Evolutionary conservation across 2,797 vertebrate species (phyloP), one percentile per base, ranked within the genome.

Genomic region (Propithecus perrieri): DNA sequence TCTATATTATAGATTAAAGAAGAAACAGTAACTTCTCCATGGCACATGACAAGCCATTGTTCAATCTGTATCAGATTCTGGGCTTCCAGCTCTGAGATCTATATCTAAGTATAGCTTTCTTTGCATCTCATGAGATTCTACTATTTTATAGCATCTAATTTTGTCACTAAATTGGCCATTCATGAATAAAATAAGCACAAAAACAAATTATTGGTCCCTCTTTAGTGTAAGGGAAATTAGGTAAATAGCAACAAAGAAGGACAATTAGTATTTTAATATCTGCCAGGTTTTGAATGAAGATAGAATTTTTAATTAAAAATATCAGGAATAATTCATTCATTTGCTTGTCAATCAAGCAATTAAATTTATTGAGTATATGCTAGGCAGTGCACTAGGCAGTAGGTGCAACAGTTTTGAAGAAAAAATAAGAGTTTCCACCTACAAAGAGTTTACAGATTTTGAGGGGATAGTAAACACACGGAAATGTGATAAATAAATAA

Each of bases 1-100:
- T 95, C 85, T 72, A 79, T 97, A 91, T 74, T 85, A 95, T 72
- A 71, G 90, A 95, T 93, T 76, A 83, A 53, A 84, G 26, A 12
- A 85, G 43, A 94, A 88, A 61, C 15, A 83, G 48, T 85, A 92
- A 61, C 30, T 79, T 85, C 75, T 88, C 28, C 75, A 43, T 9
- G 2, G 28, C 38, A 69, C 72, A 93, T 53, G 86, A 78, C 20
- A 93, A 96, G 48, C n/a, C 59, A 71, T 17, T 81, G n/a, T 76
- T 71, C 71, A 81, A 65, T 46, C 41, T 33, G 0, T 69, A 96
- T 80, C 93, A 12, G 9, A 92, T 83, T 90, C 55, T 65, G 10
- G 24, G 14, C 35, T 48, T 93, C 38, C 10, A 83, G 28, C 2
- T 48, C 81, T 93, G 50, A 83, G 30, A 81, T 87, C 26, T 55